Evolutionary conservation across 2,888 invertebrate species (phyloP).

Genomic region (Leptopilina myrica): DNA sequence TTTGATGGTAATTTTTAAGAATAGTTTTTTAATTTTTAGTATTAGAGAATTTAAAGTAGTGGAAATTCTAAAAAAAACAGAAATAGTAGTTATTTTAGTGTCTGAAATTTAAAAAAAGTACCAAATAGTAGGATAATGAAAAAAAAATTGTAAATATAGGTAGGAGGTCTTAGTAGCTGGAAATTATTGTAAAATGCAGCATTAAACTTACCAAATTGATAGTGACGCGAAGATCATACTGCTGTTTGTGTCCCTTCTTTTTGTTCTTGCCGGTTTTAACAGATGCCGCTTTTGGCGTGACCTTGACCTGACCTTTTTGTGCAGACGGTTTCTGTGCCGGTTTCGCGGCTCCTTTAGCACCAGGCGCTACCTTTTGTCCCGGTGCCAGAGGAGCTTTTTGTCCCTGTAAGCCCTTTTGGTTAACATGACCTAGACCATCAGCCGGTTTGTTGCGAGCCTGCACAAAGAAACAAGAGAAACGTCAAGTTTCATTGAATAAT

Average conservation of each 20-base stretch:
- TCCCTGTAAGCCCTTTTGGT: slow-evolving; percentile 84
- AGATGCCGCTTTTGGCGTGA: slow-evolving; percentile 76
- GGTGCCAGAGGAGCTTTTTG: slow-evolving; percentile 80
- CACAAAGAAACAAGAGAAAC: slow-evolving; percentile 55
- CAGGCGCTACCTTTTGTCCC: slow-evolving; percentile 81
- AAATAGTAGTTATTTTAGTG: no score
- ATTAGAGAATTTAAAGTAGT: no score
- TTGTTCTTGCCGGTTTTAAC: slow-evolving; percentile 84
- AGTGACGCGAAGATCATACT: slow-evolving; percentile 89
- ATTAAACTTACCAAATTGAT: slow-evolving; percentile 86
- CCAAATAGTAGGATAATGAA: no score
- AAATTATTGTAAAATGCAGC: no score
- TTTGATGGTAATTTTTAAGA: no score
- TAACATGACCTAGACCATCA: slow-evolving; percentile 86
- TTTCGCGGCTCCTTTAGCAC: slow-evolving; percentile 80
- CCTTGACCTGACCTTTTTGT: slow-evolving; percentile 85
- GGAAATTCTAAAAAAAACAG: no score
- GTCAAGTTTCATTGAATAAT: neutral
- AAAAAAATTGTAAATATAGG: no score
- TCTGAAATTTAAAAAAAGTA: no score
- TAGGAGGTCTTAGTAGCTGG: no score
- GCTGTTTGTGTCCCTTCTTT: slow-evolving; percentile 88
- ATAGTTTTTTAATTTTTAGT: no score
- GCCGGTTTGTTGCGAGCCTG: slow-evolving; percentile 91
- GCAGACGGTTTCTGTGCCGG: slow-evolving; percentile 84